phyloP scores from a whole-genome alignment of 2,888 invertebrate genomes.

The Drosophila ezoana region DNA sequence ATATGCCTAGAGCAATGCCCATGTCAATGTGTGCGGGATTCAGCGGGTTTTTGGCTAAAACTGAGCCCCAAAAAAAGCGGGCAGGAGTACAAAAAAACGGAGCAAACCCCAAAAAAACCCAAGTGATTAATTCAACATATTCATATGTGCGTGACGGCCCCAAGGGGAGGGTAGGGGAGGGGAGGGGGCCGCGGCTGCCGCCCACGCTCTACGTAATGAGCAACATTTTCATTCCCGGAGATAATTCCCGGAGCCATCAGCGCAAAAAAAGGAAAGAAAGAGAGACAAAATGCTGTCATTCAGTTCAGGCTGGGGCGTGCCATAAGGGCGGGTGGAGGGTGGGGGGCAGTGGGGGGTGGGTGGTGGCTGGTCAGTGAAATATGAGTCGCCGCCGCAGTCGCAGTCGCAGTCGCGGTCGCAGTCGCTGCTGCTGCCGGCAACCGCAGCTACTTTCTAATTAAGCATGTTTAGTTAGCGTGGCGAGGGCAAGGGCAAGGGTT shows the following conservation, averaged over 20 bases:
- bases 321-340: slow-evolving; percentile 1
- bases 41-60: slow-evolving; percentile 42
- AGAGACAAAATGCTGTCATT: slow-evolving; percentile 34
- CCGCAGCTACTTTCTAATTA: slow-evolving; percentile 82
- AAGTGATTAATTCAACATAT: slow-evolving; percentile 80
- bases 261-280: slow-evolving; percentile 3
- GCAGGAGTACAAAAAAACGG: slow-evolving; percentile 38
- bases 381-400: slow-evolving; percentile 49
- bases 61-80: slow-evolving; percentile 32
- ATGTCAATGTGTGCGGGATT: slow-evolving; percentile 55
- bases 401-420: slow-evolving; percentile 29
- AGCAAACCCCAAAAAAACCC: slow-evolving; percentile 61
- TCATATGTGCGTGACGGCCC: slow-evolving; percentile 78
- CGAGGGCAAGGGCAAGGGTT: slow-evolving; percentile 17
- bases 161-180: too few species aligned
- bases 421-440: slow-evolving; percentile 25
- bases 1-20: slow-evolving; percentile 72
- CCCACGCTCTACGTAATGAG: slow-evolving; percentile 41
- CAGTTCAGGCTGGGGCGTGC: neutral
- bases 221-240: slow-evolving; percentile 24
- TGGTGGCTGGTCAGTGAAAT: slow-evolving; percentile 66
- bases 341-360: too few species aligned
- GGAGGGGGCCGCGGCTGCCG: slow-evolving; percentile 7
- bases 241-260: slow-evolving; percentile 6
- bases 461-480: slow-evolving; percentile 76